These are phyloP conservation scores for Botia almorhae DNA, from an alignment of 2,797 vertebrate genomes.

Conservation along the genomic window DNA sequence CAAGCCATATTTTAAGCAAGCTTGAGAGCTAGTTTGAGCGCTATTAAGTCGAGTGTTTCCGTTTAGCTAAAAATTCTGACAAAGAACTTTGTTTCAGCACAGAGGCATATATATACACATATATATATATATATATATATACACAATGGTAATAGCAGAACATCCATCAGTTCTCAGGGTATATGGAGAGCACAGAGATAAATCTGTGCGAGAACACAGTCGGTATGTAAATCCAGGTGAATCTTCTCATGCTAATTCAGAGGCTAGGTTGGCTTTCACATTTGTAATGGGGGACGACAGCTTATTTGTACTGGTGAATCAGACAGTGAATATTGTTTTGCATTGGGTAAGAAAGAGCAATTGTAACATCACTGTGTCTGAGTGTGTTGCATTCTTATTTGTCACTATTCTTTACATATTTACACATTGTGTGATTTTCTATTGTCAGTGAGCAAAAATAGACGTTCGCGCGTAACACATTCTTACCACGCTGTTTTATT, in stretches of 20 bases:
- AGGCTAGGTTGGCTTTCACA: conserved; percentile 61
- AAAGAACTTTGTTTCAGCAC: no score
- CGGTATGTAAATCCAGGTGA: conserved; percentile 69
- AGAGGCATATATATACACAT: no score
- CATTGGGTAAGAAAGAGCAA: conserved; percentile 68
- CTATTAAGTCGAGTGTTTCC: no score
- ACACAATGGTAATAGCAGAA: neutral
- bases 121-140: no score
- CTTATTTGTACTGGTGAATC: conserved; percentile 74
- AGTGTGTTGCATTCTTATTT: conserved; percentile 6
- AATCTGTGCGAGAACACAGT: conserved; percentile 52
- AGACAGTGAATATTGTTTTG: conserved; percentile 73
- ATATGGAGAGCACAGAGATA: conserved; percentile 43
- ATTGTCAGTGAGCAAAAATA: conserved; percentile 27
- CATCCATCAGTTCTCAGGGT: neutral
- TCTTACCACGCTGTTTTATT: conserved; percentile 33
- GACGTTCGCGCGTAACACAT: conserved; percentile 30
- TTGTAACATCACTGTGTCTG: conserved; percentile 52
- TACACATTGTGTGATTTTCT: conserved; percentile 20
- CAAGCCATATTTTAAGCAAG: no score
- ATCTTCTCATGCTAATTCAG: conserved; percentile 70
- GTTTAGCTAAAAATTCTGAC: no score
- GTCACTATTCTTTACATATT: no score
- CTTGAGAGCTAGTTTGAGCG: no score
- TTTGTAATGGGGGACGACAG: conserved; percentile 73